Evolutionary conservation across 37 sponge, comb jelly and placozoan species (phyloP), one percentile per base, ranked within the genome.

Genomic region (Eunapius fragilis): DNA sequence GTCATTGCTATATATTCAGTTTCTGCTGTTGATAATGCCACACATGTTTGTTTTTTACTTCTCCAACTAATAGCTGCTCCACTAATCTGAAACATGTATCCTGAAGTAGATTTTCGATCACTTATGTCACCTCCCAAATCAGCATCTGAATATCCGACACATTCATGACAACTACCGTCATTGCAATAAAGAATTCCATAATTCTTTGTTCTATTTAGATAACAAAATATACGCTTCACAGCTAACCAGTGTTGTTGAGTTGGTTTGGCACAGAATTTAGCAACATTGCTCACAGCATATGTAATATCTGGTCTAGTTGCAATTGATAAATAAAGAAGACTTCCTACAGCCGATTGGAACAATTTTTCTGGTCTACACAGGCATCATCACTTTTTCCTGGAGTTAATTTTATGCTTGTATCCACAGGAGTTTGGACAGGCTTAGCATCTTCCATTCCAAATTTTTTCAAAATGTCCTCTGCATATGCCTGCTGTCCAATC

Each of bases 301-400:
- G 88, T 76, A 9, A 88, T 88, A 72, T 88, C 89, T 31, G 83
- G 89, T 78, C 89, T 88, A 27, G 89, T 88, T 22, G 48, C 34
- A 24, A 77, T 70, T 41, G 89, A 89, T 58, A 88, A 10, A 36
- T 82, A 88, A 45, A 81, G 77, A n/a, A n/a, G n/a, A n/a, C n/a
- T n/a, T n/a, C n/a, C n/a, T n/a, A 88, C 69, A 79, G 88, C 88
- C 37, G 88, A 81, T 49, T 88, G 88, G 69, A 81, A 85, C 2
- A 11, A 25, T n/a, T n/a, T 38, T 87, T 76, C 74, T 82, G 76
- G 76, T 87, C 82, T 12, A 82, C 72, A 68, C 67, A 74, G 45
- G 71, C 72, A 13, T 89, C 89, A 4, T 71, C 69, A 24, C 71
- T 73, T 79, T 47, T 7, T 38, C 72, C 86, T n/a, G n/a, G n/a